phyloP scores from a whole-genome alignment of 2,888 invertebrate genomes.

The Cybosia mesomella region DNA sequence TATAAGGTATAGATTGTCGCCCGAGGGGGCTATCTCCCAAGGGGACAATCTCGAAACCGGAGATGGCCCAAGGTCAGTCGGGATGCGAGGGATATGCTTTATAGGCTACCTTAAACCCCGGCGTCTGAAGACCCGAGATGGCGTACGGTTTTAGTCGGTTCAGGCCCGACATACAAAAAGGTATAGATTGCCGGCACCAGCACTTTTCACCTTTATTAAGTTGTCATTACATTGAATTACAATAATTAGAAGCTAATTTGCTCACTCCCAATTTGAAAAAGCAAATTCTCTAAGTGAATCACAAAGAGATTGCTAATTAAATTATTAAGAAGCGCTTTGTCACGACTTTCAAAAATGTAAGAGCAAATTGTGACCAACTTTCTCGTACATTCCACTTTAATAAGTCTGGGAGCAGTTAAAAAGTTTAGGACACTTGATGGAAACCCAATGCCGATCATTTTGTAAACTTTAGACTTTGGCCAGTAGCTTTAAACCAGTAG shows the following conservation, averaged over 20 bases:
- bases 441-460: not conserved
- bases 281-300: not conserved
- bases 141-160: too few species aligned
- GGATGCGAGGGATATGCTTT: too few species aligned
- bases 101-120: too few species aligned
- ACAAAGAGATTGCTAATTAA: conserved; percentile 9
- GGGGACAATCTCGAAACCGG: too few species aligned
- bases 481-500: not conserved
- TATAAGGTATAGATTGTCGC: too few species aligned
- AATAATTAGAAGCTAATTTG: not conserved
- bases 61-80: too few species aligned
- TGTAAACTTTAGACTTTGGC: not conserved
- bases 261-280: conserved; percentile 1
- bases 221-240: not conserved
- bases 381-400: too few species aligned
- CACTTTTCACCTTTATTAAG: not conserved
- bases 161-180: too few species aligned
- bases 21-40: too few species aligned
- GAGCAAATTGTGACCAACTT: not conserved
- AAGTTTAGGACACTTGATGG: not conserved
- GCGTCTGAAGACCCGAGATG: too few species aligned
- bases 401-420: not conserved
- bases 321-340: conserved; percentile 12
- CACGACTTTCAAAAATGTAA: not conserved
- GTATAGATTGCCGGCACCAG: not conserved